Evolutionary conservation across 1,140 invertebrate genomes (phyloP), one percentile per base, ranked within the genome.

Genomic region (Anoplophora glabripennis): DNA sequence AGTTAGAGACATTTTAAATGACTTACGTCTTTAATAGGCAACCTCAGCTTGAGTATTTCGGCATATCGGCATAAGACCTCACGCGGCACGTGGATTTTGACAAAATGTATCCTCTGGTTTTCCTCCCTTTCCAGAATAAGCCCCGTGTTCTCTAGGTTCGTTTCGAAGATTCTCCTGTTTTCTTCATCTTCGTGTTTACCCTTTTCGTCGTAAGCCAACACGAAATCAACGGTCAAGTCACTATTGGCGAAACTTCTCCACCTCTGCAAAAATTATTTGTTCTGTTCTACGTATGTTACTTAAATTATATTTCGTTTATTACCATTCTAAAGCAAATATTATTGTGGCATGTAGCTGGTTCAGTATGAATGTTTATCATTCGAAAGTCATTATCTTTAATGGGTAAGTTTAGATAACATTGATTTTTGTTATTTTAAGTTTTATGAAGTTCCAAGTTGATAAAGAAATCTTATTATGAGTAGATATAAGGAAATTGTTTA

Each of bases 41-140:
- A 88, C 76, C 92, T 85, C 41, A 96, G 81, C 76, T 92, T 93
- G 60, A 94, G 79, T 49, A 95, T 85, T 77, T 96, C 93, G 49
- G 89, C 87, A 77, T 94, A 94, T 65, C 88, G 82, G 55, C 84
- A 83, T 28, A 96, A 73, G 3, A 96, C 87, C 69, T 90, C 84
- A 74, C 83, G 81, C 0, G 93, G 88, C 1, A 88, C 89, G 76
- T 92, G 88, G 34, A 96, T 83, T 80, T 86, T 86, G 46, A 86
- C 76, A 72, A 88, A 87, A 70, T 82, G 77, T 52, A 86, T 77
- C 36, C 79, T 78, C 64, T 83, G 80, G 51, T 77, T 80, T 59
- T 81, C 75, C 68, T 86, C 84, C 53, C 80, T 76, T 72, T 87
- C 84, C 57, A 87, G 72, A 64, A 81, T 72, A 10, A 87, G 67